Conservation (phyloP, 30 jellyfish, hydroid and myxozoan genomes). For the Aurelia sp. region DNA sequence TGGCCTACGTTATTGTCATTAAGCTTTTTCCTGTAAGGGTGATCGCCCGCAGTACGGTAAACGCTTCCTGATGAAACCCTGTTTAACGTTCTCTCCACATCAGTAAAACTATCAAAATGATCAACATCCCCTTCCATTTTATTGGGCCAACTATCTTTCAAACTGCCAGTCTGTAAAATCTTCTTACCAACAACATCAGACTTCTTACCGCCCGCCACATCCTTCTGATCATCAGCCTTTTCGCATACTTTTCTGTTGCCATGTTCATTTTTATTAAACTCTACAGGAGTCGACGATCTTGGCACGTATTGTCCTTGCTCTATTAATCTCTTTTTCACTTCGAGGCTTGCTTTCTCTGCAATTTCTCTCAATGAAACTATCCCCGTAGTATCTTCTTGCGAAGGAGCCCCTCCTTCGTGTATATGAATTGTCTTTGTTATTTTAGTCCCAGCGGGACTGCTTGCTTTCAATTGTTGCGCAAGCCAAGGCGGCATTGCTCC, state of each 20-base stretch:
- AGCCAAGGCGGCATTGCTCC: conserved; percentile 84
- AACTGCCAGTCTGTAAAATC: too few species aligned
- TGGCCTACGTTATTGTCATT: background rate
- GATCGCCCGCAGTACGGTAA: too few species aligned
- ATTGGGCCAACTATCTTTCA: too few species aligned
- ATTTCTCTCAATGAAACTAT: conserved; percentile 47
- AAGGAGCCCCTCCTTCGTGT: conserved; percentile 48
- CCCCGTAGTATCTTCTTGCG: conserved; percentile 24
- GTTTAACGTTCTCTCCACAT: too few species aligned
- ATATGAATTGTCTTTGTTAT: conserved; percentile 19
- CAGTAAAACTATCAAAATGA: too few species aligned
- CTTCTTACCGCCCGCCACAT: too few species aligned
- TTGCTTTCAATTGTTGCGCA: conserved; percentile 87
- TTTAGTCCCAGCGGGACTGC: conserved; percentile 80
- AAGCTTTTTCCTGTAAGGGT: too few species aligned
- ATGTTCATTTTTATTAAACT: background rate
- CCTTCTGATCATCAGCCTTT: background rate
- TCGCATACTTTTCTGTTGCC: background rate
- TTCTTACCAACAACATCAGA: too few species aligned
- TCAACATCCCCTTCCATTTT: too few species aligned
- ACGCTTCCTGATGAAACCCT: too few species aligned
- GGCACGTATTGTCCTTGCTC: conserved; percentile 30
- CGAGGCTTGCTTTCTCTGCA: conserved; percentile 61
- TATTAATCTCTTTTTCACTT: conserved; percentile 21
- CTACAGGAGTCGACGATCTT: conserved; percentile 70